Evolutionary conservation across 2,113 vertebrate genomes (phyloP).

Genomic region (Tichodroma muraria): DNA sequence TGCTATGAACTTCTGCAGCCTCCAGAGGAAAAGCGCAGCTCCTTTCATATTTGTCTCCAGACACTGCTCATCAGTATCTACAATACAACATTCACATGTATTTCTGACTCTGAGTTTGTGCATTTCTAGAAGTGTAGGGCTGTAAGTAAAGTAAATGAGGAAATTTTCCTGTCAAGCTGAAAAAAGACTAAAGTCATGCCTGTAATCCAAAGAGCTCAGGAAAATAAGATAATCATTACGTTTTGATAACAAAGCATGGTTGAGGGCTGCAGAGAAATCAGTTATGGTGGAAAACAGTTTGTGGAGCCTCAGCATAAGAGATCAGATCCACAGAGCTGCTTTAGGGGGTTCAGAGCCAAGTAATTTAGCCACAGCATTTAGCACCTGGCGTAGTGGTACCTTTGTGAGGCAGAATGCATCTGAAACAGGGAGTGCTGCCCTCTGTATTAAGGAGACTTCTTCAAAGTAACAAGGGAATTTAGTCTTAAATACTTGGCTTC

Average conservation of each 20-base stretch:
- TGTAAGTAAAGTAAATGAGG: neutral
- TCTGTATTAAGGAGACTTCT: neutral
- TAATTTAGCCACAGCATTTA: neutral
- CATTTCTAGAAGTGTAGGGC: neutral
- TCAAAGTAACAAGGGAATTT: neutral
- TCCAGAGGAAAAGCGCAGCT: neutral
- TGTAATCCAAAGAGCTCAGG: neutral
- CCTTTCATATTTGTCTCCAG: neutral
- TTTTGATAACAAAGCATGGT: neutral
- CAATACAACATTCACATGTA: accelerated
- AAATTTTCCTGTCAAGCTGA: neutral
- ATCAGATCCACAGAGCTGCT: neutral
- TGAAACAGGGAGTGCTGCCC: neutral
- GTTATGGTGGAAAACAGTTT: neutral
- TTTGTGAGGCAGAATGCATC: neutral
- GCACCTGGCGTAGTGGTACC: no score
- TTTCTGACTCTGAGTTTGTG: neutral
- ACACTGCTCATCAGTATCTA: neutral
- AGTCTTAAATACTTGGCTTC: neutral
- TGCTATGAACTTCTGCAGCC: neutral
- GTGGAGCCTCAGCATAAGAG: neutral
- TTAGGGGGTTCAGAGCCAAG: neutral
- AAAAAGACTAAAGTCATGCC: neutral
- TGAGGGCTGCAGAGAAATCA: neutral
- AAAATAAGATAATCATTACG: neutral